Conservation (phyloP, 2,113 vertebrate genomes). For the Rousettus leschenaultii region DNA sequence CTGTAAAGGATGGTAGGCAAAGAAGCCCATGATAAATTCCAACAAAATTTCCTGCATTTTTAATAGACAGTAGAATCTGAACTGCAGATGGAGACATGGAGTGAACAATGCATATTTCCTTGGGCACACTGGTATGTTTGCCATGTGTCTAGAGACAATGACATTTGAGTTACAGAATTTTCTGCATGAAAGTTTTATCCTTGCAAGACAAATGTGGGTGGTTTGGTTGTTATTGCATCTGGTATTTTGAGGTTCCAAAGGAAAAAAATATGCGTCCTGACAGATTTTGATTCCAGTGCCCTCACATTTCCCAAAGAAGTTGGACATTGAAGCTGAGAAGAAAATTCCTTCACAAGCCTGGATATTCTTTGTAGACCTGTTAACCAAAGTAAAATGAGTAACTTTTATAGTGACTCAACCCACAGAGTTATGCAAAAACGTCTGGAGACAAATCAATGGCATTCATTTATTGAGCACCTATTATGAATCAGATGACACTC, state of each 20-base stretch:
- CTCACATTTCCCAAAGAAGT: background rate
- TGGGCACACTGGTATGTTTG: background rate
- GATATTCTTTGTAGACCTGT: background rate
- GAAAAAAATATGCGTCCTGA: background rate
- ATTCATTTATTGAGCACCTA: slow-evolving; percentile 6
- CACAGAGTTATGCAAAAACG: background rate
- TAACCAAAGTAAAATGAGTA: background rate
- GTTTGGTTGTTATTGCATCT: background rate
- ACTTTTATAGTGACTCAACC: background rate
- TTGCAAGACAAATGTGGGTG: background rate
- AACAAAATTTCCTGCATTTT: slow-evolving; percentile 13
- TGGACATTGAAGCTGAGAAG: background rate
- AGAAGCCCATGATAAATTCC: slow-evolving; percentile 36
- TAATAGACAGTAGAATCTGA: background rate
- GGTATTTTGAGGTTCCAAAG: background rate
- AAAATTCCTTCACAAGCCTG: background rate
- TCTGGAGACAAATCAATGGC: background rate
- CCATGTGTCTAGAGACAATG: background rate
- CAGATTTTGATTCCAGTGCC: background rate
- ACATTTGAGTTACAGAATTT: background rate
- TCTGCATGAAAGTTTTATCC: background rate
- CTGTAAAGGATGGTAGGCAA: background rate
- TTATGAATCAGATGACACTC: background rate
- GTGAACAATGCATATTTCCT: background rate
- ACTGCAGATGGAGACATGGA: background rate